Evolutionary conservation across 1,140 invertebrate species (phyloP).

Genomic region (Temnothorax longispinosus): DNA sequence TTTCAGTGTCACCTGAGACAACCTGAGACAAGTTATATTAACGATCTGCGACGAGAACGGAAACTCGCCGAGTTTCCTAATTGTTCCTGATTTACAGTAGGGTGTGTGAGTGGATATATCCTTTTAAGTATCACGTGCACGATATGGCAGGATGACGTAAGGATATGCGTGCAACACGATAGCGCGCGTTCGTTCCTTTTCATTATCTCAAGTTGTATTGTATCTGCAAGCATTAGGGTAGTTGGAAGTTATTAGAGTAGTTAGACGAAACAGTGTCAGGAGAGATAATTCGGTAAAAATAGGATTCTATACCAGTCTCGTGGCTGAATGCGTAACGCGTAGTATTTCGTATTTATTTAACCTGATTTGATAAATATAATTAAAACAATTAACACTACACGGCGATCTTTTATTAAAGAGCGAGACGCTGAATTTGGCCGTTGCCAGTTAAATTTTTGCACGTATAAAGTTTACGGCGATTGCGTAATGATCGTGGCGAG

Average conservation of each 20-base stretch:
- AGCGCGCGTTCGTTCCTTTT: constrained; percentile 23
- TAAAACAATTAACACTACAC: background rate
- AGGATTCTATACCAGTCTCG: background rate
- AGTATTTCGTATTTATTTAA: background rate
- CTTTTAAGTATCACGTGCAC: constrained; percentile 15
- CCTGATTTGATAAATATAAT: background rate
- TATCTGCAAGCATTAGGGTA: background rate
- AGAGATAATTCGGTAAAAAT: background rate
- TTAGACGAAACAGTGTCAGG: background rate
- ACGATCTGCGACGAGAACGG: background rate
- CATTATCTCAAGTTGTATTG: constrained; percentile 38
- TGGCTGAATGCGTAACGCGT: background rate
- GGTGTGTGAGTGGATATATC: constrained; percentile 1
- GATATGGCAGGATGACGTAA: constrained; percentile 33
- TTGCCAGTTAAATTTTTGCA: background rate
- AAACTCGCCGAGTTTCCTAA: background rate
- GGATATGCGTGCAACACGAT: constrained; percentile 43
- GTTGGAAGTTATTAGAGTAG: constrained; percentile 18
- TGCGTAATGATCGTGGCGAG: background rate
- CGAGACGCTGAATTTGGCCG: background rate
- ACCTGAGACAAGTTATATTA: background rate
- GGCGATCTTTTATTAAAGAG: background rate
- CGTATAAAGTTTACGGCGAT: background rate
- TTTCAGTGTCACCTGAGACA: background rate
- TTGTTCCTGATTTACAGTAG: background rate